A percentile compares a stretch with the other conserved stretches of the same genome.
phyloP scores from a whole-genome alignment of 2,113 vertebrate species.

The Muntiacus muntjak region DNA sequence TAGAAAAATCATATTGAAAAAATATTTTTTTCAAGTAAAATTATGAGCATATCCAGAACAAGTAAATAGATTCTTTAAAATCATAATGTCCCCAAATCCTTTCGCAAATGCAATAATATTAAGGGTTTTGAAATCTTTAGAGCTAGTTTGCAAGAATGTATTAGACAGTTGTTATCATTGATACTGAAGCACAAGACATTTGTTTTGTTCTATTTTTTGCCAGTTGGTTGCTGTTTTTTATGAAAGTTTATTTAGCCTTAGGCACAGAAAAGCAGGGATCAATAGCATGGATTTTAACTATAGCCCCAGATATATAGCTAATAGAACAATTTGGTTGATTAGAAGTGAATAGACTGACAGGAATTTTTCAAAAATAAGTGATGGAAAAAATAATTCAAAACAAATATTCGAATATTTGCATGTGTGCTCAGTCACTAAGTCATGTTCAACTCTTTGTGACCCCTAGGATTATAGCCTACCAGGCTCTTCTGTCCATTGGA shows the following conservation, averaged over 20 bases:
- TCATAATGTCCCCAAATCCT: neutral
- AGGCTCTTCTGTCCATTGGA: neutral
- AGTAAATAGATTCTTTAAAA: neutral
- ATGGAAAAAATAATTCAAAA: neutral
- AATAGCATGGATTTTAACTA: neutral
- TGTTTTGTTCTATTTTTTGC: neutral
- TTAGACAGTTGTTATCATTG: neutral
- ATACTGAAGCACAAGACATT: neutral
- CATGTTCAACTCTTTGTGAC: neutral
- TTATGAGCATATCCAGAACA: neutral
- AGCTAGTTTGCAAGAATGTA: neutral
- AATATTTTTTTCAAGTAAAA: neutral
- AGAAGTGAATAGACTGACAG: neutral
- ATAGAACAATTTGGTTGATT: neutral
- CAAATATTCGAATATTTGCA: neutral
- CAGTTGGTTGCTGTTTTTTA: neutral
- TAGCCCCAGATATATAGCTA: neutral
- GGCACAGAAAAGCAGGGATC: neutral
- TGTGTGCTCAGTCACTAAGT: neutral
- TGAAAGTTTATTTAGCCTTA: neutral
- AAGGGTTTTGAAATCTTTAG: neutral
- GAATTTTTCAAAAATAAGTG: neutral
- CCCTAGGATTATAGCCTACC: neutral
- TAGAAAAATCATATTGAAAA: conserved; percentile 2
- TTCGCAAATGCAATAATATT: neutral